Conservation (phyloP, 2,797 vertebrate genomes). For the Prionace glauca region DNA sequence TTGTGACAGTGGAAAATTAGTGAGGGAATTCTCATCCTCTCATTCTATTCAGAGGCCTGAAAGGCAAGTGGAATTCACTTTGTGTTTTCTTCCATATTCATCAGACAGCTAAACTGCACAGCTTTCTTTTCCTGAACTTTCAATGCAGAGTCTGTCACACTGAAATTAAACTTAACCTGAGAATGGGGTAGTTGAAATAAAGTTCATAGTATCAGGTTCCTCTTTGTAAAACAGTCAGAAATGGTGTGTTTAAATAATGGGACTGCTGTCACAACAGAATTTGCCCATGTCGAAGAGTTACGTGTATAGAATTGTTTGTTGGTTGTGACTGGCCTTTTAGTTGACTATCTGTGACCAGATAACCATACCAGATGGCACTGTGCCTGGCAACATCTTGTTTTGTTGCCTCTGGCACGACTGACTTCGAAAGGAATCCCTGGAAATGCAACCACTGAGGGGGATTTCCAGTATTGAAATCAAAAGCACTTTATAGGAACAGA, state of each 20-base stretch:
- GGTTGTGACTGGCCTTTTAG: not conserved
- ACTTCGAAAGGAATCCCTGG: not conserved
- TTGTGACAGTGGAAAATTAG: not conserved
- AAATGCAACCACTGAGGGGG: not conserved
- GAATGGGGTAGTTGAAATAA: not conserved
- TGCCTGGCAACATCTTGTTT: not conserved
- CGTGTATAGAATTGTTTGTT: not conserved
- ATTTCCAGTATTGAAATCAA: not conserved
- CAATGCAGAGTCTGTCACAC: not conserved
- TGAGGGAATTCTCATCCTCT: not conserved
- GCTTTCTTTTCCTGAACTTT: not conserved
- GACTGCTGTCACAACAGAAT: not conserved
- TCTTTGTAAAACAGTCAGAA: not conserved
- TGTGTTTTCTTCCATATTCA: not conserved
- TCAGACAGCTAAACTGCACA: not conserved
- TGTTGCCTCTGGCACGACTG: not conserved
- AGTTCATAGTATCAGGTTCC: not conserved
- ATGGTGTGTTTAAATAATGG: not conserved
- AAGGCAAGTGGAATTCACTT: not conserved
- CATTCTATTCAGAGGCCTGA: not conserved
- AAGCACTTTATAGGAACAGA: not conserved
- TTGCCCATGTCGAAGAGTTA: not conserved
- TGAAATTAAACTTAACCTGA: not conserved
- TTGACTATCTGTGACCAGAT: not conserved
- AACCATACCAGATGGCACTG: not conserved